Base-by-base conservation (phyloP, 2,888 invertebrate species). In the Acanthopleura granulata region DNA sequence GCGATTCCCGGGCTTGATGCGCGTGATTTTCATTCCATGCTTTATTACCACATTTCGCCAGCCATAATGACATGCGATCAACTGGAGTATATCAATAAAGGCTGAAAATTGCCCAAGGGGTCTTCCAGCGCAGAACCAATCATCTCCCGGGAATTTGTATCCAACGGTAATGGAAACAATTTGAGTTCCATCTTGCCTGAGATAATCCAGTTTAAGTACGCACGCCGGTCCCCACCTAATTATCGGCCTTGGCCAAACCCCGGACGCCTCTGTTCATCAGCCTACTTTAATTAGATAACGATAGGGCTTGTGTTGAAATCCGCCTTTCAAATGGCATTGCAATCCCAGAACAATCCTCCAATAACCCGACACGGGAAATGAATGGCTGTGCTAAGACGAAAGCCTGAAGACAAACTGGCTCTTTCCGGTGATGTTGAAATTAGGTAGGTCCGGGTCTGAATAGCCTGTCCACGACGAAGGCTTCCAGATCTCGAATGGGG, bases 131-230 rank as follows among this genome's bases (percentile, higher is more conserved):
- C 12, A 4, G 57, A 57, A 22, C 57, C 57, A 66, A 66, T 66
- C 66, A 66, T 27, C 29, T 66, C 16, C 16, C 66, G 25, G 22
- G 29, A 66, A 22, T 27, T 66, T 66, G 22, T 22, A 66, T 66
- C 66, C 25, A 27, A 66, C 66, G 66, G 66, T 66, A 66, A 27
- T 66, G 22, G 66, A 66, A 66, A 66, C 66, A 66, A 66, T 66
- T 66, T 66, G 27, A 22, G 27, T 66, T 27, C 66, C 66, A 22
- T 66, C 66, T 27, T 66, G 25, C 4, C 22, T 15, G 22, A 25
- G 29, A 66, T 66, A 66, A 66, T 66, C 29, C 66, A 66, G 66
- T 66, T 66, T 66, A 66, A 66, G 57, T 57, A 18, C 12, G 57
- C 3, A 57, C 57, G 57, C 57, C 22, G n/a, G n/a, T 18, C 57